phyloP scores from a whole-genome alignment of 2,888 invertebrate species.

The Camponotus fellah region DNA sequence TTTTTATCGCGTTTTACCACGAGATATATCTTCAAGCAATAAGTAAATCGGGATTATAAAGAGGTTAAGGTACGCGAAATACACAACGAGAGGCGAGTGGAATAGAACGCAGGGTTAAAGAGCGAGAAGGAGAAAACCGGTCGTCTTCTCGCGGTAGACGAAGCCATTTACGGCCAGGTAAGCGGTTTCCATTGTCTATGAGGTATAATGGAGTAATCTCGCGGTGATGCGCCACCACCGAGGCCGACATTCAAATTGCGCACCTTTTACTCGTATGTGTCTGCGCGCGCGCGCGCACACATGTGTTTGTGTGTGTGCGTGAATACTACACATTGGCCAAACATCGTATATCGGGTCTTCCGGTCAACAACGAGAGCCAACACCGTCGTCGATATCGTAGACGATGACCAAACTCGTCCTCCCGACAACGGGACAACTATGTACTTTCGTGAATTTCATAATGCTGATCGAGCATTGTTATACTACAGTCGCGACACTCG shows the following conservation, averaged over 20 bases:
- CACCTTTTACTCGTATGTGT: conserved; percentile 66
- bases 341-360: conserved; percentile 68
- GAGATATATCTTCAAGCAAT: conserved; percentile 2
- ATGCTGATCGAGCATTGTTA: conserved; percentile 27
- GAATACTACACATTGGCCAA: conserved; percentile 60
- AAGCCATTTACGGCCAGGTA: conserved; percentile 85
- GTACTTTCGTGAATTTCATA: conserved; percentile 51
- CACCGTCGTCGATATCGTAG: conserved; percentile 49
- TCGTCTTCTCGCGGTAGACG: conserved; percentile 76
- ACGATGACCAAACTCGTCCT: conserved; percentile 43
- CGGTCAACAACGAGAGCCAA: conserved; percentile 58
- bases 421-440: conserved; percentile 25
- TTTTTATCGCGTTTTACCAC: conserved; percentile 6
- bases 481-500: neutral
- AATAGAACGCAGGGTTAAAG: conserved; percentile 49
- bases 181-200: conserved; percentile 86
- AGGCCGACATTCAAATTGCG: conserved; percentile 84
- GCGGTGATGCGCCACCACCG: conserved; percentile 84
- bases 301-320: conserved; percentile 45
- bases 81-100: neutral
- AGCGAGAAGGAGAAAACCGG: conserved; percentile 55
- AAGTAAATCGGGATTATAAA: conserved; percentile 8
- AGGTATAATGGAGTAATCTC: conserved; percentile 85
- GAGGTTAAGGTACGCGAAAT: neutral
- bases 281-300: no score